Percentiles rank a stretch among this genome's conserved stretches.
Evolutionary conservation across 2,113 vertebrate genomes (phyloP).

Genomic region (Scomber japonicus): DNA sequence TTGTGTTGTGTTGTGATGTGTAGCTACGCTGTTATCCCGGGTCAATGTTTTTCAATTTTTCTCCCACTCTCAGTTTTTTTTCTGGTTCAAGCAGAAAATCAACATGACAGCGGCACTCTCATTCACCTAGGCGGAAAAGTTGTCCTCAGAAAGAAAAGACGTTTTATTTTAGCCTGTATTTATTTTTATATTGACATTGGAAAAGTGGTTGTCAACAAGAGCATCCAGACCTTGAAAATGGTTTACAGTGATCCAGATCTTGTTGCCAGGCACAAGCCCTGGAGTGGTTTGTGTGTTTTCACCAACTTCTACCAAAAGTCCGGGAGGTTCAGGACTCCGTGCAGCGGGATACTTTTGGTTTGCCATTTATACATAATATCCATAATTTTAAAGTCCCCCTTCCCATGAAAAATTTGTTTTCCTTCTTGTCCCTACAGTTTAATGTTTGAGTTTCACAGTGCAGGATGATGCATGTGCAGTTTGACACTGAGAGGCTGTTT

Average conservation of each 20-base stretch:
- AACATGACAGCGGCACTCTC: slow-evolving; percentile 12
- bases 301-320: slow-evolving; percentile 26
- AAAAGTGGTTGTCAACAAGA: slow-evolving; percentile 20
- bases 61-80: neutral
- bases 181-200: slow-evolving; percentile 7
- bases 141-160: neutral
- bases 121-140: neutral
- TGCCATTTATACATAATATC: slow-evolving; percentile 11
- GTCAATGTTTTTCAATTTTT: neutral
- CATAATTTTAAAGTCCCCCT: slow-evolving; percentile 10
- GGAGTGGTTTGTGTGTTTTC: slow-evolving; percentile 34
- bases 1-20: slow-evolving; percentile 21
- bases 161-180: neutral
- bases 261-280: slow-evolving; percentile 15
- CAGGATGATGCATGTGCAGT: too few species aligned
- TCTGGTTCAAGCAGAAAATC: neutral
- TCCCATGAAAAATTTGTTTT: too few species aligned
- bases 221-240: slow-evolving; percentile 14
- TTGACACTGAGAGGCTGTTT: too few species aligned
- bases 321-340: slow-evolving; percentile 8
- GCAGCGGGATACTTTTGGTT: slow-evolving; percentile 8
- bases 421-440: too few species aligned
- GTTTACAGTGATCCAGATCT: slow-evolving; percentile 21
- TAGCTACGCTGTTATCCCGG: neutral
- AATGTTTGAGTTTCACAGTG: too few species aligned